Base-by-base conservation (phyloP, 2,888 invertebrate species). In the Drosophila birchii region DNA sequence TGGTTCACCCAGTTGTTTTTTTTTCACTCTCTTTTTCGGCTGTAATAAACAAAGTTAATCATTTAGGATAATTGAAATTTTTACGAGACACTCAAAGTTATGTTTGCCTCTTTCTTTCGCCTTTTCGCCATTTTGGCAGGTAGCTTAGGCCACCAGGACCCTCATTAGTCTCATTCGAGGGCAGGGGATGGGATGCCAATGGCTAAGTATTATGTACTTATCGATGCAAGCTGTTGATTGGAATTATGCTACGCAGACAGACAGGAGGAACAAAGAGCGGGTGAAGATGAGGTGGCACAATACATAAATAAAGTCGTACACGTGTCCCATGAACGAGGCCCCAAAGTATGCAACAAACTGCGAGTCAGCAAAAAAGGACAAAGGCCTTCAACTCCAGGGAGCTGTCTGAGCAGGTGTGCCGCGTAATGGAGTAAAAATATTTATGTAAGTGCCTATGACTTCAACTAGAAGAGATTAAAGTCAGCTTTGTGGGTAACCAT, bases 61-160 rank as follows among this genome's bases (percentile, higher is more conserved):
- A 90, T 91, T 90, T 88, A 80, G 79, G 85, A 90, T 91, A 90
- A 90, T 90, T 90, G 90, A 90, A 90, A 89, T 88, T 91, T 90
- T 90, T 90, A 90, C 83, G 84, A 84, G 88, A 85, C 81, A 79
- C 83, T 84, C 88, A 79, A 81, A 76, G 74, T 72, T 81, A 66
- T 70, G 66, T 75, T 69, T 69, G 43, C 59, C 29, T 57, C 57
- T 63, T 54, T 71, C 45, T 38, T 47, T 23, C 23, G 44, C 11
- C 29, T 54, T 53, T 36, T 39, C n/a, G 26, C 63, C 64, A 64
- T 51, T 56, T n/a, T 29, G 54, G 57, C 86, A 86, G 79, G 85
- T 84, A 73, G 47, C 53, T 58, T 23, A 38, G n/a, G 57, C 53
- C 36, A 39, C 32, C 44, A 23, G 47, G 47, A 47, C 47, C 26